A percentile compares a stretch with the other conserved stretches of the same genome.
These are phyloP conservation scores for Uropetala carovei DNA, from an alignment of 2,888 invertebrate species.

Conservation along the genomic window DNA sequence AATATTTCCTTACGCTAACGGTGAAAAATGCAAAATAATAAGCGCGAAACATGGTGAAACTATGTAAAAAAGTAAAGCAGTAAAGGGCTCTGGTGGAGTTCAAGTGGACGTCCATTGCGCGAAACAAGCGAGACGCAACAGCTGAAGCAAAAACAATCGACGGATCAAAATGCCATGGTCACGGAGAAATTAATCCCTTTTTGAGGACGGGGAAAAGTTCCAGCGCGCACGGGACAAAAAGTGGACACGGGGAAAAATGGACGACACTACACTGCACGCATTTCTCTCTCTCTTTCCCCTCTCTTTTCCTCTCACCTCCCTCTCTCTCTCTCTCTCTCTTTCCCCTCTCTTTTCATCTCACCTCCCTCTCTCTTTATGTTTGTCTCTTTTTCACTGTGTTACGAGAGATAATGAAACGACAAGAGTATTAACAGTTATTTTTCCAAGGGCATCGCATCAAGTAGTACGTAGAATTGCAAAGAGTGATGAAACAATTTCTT, in stretches of 20 bases:
- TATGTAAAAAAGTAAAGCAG: too few relatives aligned
- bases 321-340: background rate
- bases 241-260: background rate
- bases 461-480: too few relatives aligned
- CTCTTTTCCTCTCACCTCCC: background rate
- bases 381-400: too few relatives aligned
- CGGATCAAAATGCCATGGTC: background rate
- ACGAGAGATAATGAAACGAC: too few relatives aligned
- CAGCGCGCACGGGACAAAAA: background rate
- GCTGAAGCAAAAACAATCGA: background rate
- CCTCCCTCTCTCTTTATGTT: background rate
- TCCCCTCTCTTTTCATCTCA: background rate
- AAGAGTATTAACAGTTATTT: too few relatives aligned
- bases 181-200: conserved; percentile 17
- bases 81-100: too few relatives aligned
- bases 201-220: background rate
- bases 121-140: background rate
- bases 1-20: too few relatives aligned
- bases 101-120: background rate
- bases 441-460: too few relatives aligned
- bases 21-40: too few relatives aligned
- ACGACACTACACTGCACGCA: too few relatives aligned
- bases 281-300: background rate
- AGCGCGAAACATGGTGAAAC: too few relatives aligned
- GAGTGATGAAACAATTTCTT: too few relatives aligned